Base-by-base conservation (phyloP, 30 jellyfish, hydroid and myxozoan species). In the Hydractinia symbiolongicarpus region DNA sequence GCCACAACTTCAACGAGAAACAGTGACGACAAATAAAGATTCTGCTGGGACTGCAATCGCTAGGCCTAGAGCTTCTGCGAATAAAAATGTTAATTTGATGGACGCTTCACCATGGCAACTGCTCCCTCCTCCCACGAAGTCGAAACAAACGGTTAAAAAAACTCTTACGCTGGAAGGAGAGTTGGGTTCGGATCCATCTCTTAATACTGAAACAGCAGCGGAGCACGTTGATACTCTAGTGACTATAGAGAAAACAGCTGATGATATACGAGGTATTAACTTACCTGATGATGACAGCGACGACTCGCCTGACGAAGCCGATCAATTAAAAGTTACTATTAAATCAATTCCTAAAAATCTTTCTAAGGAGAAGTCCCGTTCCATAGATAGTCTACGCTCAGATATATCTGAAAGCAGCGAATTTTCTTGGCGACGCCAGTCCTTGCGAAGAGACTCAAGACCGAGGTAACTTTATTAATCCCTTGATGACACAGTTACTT, bases 71-170 rank as follows among this genome's bases (percentile, higher is more conserved):
- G 88, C 94, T 4, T 51, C 95, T 53, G 87, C 55, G n/a, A 79
- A 61, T 67, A 79, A 79, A 60, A 79, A 79, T 54, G 96, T 93
- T 21, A 93, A 88, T 57, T 79, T 93, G 30, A 87, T 93, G 96
- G 99, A 93, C 77, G 84, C 96, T 4, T 83, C 84, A 9, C 99
- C 99, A 4, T 95, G 96, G 70, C 99, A 93, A 73, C 79, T 93
- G 71, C 82, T 93, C 72, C 99, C 99, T 10, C 99, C 99, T 0
- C 99, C 99, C 5, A 53, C 88, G 15, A 93, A 93, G 53, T 62
- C 62, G 21, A 73, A 94, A 44, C 82, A 55, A 50, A 64, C 73
- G 73, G 79, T 84, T 55, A 88, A 85, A 58, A 87, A 79, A 57
- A 83, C 88, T 11, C 87, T 75, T 76, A 78, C 84, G 11, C 77